Percentiles rank a stretch among this genome's conserved stretches.
These are phyloP conservation scores for Spinus pinus DNA, from an alignment of 2,797 vertebrate genomes.

Conservation along the genomic window DNA sequence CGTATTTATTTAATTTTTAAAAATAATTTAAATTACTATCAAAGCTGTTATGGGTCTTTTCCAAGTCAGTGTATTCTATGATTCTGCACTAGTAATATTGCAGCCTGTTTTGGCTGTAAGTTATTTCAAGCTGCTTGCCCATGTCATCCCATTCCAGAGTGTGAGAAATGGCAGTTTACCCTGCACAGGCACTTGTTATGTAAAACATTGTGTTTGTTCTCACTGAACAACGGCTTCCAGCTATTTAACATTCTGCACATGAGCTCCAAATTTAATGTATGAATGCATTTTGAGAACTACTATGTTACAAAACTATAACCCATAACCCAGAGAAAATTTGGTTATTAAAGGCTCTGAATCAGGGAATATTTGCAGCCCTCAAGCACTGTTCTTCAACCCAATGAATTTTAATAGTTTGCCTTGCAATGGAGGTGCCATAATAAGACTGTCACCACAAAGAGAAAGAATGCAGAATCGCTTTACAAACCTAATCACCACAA, in stretches of 20 bases:
- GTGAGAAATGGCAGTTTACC: constrained; percentile 46
- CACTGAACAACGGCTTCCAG: constrained; percentile 47
- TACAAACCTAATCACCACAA: constrained; percentile 17
- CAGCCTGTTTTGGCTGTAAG: neutral
- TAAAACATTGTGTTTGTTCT: constrained; percentile 45
- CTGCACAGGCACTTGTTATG: constrained; percentile 34
- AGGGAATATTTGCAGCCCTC: constrained; percentile 15
- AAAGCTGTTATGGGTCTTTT: neutral
- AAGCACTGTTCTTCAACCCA: constrained; percentile 28
- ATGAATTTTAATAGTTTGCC: constrained; percentile 34
- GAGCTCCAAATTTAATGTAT: constrained; percentile 50
- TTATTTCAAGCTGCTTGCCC: constrained; percentile 8
- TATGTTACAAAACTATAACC: constrained; percentile 30
- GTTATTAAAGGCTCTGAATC: constrained; percentile 10
- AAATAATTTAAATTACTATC: neutral
- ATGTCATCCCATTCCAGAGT: constrained; percentile 17
- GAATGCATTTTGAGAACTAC: constrained; percentile 59
- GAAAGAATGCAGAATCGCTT: constrained; percentile 19
- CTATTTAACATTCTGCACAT: constrained; percentile 58
- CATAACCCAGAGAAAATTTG: constrained; percentile 15
- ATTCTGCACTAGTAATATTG: neutral
- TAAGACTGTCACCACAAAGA: constrained; percentile 31
- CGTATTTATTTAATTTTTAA: neutral
- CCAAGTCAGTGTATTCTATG: neutral
- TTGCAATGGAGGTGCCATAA: neutral